Evolutionary conservation across 1,140 invertebrate genomes (phyloP).

Genomic region (Ylistrum balloti): DNA sequence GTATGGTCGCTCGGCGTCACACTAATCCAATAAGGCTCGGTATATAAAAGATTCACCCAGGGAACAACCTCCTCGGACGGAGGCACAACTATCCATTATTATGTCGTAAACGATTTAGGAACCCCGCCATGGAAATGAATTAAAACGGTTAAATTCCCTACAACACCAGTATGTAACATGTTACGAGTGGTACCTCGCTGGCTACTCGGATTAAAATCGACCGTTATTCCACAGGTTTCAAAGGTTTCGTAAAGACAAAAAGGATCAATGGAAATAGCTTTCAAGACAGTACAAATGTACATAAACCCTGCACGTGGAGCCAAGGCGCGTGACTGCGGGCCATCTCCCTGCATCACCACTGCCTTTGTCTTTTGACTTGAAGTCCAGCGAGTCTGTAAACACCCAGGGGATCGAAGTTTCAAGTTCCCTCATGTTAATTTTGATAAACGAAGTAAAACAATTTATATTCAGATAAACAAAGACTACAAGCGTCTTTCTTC

Average conservation of each 20-base stretch:
- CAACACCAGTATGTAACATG: neutral
- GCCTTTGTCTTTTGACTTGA: neutral
- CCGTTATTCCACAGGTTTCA: neutral
- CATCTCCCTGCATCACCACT: neutral
- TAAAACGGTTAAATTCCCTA: neutral
- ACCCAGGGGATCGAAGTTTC: too few relatives aligned
- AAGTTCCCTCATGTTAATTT: too few relatives aligned
- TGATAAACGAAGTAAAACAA: too few relatives aligned
- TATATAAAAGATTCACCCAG: neutral
- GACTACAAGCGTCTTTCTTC: too few relatives aligned
- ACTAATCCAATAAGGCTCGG: neutral
- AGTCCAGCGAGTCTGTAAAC: neutral
- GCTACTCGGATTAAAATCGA: conserved; percentile 16
- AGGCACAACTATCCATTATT: neutral
- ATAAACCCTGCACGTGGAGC: neutral
- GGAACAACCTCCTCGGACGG: neutral
- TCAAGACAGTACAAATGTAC: too few relatives aligned
- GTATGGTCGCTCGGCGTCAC: neutral
- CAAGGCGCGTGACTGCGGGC: neutral
- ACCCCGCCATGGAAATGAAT: conserved; percentile 14
- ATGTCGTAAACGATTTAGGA: conserved; percentile 28
- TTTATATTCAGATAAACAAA: too few relatives aligned
- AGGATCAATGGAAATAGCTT: conserved; percentile 3
- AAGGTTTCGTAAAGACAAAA: neutral
- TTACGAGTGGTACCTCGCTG: neutral